phyloP scores from a whole-genome alignment of 2,888 invertebrate species.

The Folsomia candida region DNA sequence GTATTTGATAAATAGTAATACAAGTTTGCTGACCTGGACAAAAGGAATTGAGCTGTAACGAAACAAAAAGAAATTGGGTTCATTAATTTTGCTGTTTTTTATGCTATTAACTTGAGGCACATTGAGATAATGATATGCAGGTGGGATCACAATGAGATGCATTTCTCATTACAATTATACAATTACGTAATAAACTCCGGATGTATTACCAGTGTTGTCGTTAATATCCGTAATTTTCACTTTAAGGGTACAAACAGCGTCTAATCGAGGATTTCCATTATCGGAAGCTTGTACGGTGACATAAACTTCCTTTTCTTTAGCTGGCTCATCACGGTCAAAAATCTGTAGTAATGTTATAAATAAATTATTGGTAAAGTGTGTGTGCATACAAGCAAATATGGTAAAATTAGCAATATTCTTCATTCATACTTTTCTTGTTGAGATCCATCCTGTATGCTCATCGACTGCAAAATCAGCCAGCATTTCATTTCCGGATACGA shows the following conservation, averaged over 20 bases:
- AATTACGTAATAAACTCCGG: too few relatives aligned
- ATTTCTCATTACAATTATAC: too few relatives aligned
- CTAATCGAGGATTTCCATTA: conserved; percentile 83
- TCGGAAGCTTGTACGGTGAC: conserved; percentile 88
- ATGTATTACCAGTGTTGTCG: too few relatives aligned
- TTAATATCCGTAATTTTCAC: conserved; percentile 78
- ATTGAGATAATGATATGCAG: too few relatives aligned
- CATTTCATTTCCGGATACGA: conserved; percentile 72
- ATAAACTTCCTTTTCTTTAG: conserved; percentile 73
- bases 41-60: conserved; percentile 12
- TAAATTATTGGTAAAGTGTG: too few relatives aligned
- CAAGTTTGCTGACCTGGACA: background rate
- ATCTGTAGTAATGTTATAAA: conserved; percentile 57
- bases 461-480: conserved; percentile 72
- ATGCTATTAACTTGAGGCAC: too few relatives aligned
- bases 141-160: too few relatives aligned
- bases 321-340: conserved; percentile 88
- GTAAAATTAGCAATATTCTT: background rate
- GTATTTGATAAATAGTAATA: background rate
- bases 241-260: conserved; percentile 90
- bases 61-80: too few relatives aligned
- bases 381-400: background rate
- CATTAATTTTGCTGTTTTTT: too few relatives aligned
- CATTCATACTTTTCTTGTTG: conserved; percentile 64
- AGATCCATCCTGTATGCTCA: conserved; percentile 70